Percentiles rank a stretch among this genome's conserved stretches.
Conservation (phyloP, 2,888 invertebrate species). For the Chouioia cunea region DNA sequence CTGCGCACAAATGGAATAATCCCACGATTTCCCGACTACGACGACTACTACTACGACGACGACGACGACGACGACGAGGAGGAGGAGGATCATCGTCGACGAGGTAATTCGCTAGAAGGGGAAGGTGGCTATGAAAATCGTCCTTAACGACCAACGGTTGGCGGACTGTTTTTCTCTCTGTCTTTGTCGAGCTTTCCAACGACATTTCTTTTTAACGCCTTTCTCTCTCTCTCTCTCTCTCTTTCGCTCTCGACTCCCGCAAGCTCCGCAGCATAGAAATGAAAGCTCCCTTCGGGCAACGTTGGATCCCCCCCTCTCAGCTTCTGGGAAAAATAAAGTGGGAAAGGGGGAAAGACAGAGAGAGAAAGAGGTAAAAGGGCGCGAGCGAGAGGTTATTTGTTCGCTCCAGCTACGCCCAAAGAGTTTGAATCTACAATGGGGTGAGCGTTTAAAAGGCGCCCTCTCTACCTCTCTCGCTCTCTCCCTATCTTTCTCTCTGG, state of each 20-base stretch:
- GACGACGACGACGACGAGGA: constrained; percentile 8
- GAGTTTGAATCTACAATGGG: constrained; percentile 26
- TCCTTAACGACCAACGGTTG: constrained; percentile 48
- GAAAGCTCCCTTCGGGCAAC: constrained; percentile 23
- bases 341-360: constrained; percentile 10
- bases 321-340: constrained; percentile 5
- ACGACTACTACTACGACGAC: not conserved
- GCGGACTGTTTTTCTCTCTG: constrained; percentile 38
- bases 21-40: constrained; percentile 46
- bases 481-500: too few relatives aligned
- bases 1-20: constrained; percentile 48
- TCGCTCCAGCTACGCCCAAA: constrained; percentile 17
- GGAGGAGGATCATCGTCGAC: constrained; percentile 42
- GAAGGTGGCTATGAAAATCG: constrained; percentile 49
- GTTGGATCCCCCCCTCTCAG: not conserved
- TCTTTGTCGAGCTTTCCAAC: constrained; percentile 21
- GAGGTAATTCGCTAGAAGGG: constrained; percentile 49
- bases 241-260: not conserved
- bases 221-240: constrained; percentile 16
- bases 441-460: too few relatives aligned
- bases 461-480: too few relatives aligned
- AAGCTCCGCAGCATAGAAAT: constrained; percentile 39
- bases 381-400: constrained; percentile 40
- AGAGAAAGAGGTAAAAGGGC: constrained; percentile 31
- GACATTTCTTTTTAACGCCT: constrained; percentile 49